A percentile compares a stretch with the other conserved stretches of the same genome.
Evolutionary conservation across 2,888 invertebrate genomes (phyloP).

Genomic region (Alloplasta piceator): DNA sequence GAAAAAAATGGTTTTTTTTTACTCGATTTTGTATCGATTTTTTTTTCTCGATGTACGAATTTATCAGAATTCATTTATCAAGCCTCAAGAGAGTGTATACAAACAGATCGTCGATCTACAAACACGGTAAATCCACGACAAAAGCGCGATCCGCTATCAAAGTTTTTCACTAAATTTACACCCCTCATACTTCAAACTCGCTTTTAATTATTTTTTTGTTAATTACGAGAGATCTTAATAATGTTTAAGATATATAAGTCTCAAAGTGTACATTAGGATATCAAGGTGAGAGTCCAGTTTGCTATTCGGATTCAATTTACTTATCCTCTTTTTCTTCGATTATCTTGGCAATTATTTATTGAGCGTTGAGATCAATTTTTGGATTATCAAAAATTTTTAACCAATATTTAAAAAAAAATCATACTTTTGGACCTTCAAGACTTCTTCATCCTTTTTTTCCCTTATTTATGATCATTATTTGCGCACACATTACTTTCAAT

Average conservation of each 20-base stretch:
- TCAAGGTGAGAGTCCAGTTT: too few species aligned
- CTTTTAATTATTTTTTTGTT: not conserved
- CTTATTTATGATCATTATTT: too few species aligned
- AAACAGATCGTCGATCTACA: slow-evolving; percentile 45
- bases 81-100: slow-evolving; percentile 56
- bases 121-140: slow-evolving; percentile 37
- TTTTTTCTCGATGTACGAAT: slow-evolving; percentile 6
- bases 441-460: too few species aligned
- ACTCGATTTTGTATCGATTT: slow-evolving; percentile 16
- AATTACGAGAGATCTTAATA: slow-evolving; percentile 43
- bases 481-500: too few species aligned
- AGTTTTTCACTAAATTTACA: slow-evolving; percentile 48
- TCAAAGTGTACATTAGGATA: slow-evolving; percentile 43
- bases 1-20: too few species aligned
- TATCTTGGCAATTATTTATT: too few species aligned
- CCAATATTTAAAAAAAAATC: too few species aligned
- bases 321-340: too few species aligned
- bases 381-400: too few species aligned
- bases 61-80: slow-evolving; percentile 39
- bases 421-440: too few species aligned
- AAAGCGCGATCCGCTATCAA: slow-evolving; percentile 55
- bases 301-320: too few species aligned
- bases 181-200: not conserved
- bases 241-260: slow-evolving; percentile 49
- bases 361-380: too few species aligned